Evolutionary conservation across 2,888 invertebrate species (phyloP).

Genomic region (Dichetophora obliterata): DNA sequence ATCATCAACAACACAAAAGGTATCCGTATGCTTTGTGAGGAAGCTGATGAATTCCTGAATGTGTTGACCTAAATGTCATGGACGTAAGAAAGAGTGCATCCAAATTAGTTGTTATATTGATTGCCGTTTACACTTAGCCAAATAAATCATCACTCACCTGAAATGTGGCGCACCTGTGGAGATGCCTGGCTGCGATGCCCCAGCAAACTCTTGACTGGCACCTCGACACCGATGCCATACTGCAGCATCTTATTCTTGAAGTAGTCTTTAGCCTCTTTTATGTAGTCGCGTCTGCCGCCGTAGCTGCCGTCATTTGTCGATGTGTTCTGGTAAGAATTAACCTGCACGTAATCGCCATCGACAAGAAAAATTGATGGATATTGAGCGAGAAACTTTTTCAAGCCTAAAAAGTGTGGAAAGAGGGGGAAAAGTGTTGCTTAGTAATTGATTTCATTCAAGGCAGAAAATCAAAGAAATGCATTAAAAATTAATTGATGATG

Average conservation of each 20-base stretch:
- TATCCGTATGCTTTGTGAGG: conserved; percentile 84
- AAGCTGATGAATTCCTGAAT: conserved; percentile 95
- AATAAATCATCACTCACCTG: conserved; percentile 71
- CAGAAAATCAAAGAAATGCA: too few relatives aligned
- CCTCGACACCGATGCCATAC: conserved; percentile 95
- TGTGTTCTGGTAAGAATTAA: conserved; percentile 82
- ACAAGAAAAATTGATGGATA: conserved; percentile 97
- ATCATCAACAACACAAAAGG: conserved; percentile 88
- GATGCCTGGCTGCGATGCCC: conserved; percentile 97
- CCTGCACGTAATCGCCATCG: conserved; percentile 91
- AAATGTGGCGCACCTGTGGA: conserved; percentile 96
- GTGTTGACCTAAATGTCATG: conserved; percentile 79
- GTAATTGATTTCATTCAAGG: too few relatives aligned
- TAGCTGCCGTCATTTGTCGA: conserved; percentile 72
- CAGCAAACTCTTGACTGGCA: conserved; percentile 95
- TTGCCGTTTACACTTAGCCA: not conserved
- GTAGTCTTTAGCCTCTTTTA: conserved; percentile 97
- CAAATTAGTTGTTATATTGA: not conserved
- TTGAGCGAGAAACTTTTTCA: conserved; percentile 96
- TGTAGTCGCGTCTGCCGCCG: conserved; percentile 86
- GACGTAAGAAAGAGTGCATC: not conserved
- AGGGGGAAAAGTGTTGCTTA: not conserved
- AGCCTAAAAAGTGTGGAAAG: conserved; percentile 71
- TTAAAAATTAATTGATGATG: too few relatives aligned
- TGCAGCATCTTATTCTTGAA: conserved; percentile 95